These are phyloP conservation scores for Spilogale gracilis DNA, from an alignment of 2,113 vertebrate species.

Conservation along the genomic window DNA sequence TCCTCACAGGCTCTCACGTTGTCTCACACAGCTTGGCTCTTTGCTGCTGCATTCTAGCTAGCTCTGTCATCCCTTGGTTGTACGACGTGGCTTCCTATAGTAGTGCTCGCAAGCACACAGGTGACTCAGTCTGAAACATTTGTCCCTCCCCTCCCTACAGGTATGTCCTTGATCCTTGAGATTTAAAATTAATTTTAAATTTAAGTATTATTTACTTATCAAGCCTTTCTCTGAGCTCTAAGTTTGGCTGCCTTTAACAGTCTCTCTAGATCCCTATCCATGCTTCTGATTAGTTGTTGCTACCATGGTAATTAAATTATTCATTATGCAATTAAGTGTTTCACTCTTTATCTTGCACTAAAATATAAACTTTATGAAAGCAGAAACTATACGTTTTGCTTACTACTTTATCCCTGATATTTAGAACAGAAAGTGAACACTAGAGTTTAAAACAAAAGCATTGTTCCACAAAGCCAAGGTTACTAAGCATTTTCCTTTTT, in stretches of 20 bases:
- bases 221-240: background rate
- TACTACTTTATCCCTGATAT: background rate
- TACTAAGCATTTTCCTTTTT: background rate
- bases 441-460: background rate
- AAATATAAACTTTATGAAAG: background rate
- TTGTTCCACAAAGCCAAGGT: background rate
- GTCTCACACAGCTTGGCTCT: background rate
- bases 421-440: background rate
- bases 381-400: background rate
- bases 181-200: background rate
- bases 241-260: background rate
- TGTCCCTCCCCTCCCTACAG: accelerated
- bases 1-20: background rate
- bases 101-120: background rate
- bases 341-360: background rate
- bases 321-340: background rate
- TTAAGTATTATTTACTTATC: background rate
- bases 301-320: background rate
- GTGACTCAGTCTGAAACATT: background rate
- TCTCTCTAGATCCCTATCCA: background rate
- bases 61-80: background rate
- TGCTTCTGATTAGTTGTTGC: background rate
- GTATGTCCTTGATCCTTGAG: background rate
- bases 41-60: background rate
- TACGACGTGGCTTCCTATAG: background rate